A percentile compares a stretch with the other conserved stretches of the same genome.
Conservation (phyloP, 2,113 vertebrate species). For the Rhegmatorhina hoffmannsi region DNA sequence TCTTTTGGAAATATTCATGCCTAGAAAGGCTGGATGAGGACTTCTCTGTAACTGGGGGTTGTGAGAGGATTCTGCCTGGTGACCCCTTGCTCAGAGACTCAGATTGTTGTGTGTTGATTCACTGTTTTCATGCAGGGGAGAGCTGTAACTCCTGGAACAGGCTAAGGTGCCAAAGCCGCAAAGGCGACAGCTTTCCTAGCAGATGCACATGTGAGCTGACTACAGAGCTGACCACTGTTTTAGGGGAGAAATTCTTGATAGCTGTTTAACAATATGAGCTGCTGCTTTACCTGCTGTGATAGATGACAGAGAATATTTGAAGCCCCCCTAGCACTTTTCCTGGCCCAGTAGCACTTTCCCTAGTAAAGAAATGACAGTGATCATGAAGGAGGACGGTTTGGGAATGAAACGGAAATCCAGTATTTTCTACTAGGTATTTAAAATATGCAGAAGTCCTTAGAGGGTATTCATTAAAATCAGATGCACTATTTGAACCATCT, state of each 20-base stretch:
- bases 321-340: neutral
- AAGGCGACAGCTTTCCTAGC: neutral
- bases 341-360: neutral
- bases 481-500: neutral
- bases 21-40: neutral
- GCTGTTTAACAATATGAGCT: neutral
- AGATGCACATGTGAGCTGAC: neutral
- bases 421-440: neutral
- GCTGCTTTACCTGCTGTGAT: neutral
- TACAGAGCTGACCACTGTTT: neutral
- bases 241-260: neutral
- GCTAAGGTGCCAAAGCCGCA: neutral
- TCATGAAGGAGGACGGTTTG: neutral
- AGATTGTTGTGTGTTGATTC: neutral
- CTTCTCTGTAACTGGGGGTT: neutral
- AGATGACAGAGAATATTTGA: neutral
- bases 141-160: neutral
- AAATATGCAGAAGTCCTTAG: neutral
- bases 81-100: neutral
- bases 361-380: neutral
- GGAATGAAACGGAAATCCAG: neutral
- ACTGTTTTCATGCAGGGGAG: neutral
- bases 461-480: neutral
- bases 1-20: neutral
- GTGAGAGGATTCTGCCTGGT: neutral